A percentile compares a stretch with the other conserved stretches of the same genome.
phyloP scores from a whole-genome alignment of 2,113 vertebrate genomes.

The Thomomys bottae region DNA sequence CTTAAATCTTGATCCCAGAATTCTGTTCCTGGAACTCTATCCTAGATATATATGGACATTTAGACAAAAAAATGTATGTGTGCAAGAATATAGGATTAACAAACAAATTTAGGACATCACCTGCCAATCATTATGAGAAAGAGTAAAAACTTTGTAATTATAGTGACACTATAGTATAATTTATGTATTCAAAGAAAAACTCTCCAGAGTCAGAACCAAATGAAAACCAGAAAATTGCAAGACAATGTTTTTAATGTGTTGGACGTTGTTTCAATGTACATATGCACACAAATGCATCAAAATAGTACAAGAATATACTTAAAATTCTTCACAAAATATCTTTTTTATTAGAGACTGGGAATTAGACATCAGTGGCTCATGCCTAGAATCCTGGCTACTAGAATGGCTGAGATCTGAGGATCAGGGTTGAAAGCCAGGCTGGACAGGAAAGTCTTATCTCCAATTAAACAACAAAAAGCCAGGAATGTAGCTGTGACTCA shows the following conservation, averaged over 20 bases:
- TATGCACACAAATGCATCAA: not conserved
- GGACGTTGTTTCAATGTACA: not conserved
- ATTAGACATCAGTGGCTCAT: too few relatives aligned
- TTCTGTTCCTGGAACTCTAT: not conserved
- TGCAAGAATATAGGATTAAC: not conserved
- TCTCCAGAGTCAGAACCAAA: not conserved
- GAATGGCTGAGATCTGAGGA: too few relatives aligned
- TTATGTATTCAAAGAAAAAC: not conserved
- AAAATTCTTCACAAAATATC: not conserved
- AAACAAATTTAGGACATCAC: not conserved
- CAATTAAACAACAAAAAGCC: too few relatives aligned
- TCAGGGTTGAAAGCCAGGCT: too few relatives aligned
- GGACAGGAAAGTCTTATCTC: too few relatives aligned
- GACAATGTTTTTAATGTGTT: not conserved
- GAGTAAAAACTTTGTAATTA: not conserved
- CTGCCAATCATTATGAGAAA: not conserved
- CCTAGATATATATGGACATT: not conserved
- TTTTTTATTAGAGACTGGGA: not conserved
- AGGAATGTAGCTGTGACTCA: too few relatives aligned
- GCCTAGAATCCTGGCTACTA: too few relatives aligned
- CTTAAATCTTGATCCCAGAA: conserved; percentile 12
- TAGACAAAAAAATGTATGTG: not conserved
- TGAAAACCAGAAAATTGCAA: not conserved
- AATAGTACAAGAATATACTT: not conserved
- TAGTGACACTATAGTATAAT: not conserved